Base-by-base conservation (phyloP, 2,113 vertebrate species). In the Notarius lentiginosus region DNA sequence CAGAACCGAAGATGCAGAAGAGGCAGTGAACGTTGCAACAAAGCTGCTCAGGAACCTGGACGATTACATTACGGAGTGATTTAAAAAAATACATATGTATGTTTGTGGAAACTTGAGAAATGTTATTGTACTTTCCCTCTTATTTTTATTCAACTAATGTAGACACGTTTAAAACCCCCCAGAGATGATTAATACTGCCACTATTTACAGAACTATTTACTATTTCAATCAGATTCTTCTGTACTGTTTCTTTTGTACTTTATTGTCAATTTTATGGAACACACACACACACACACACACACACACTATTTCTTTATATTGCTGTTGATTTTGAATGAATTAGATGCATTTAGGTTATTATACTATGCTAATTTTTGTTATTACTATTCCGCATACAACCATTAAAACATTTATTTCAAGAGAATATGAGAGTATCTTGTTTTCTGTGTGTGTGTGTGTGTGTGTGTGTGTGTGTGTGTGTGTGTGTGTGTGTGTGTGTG, bases 1-100 rank as follows among this genome's bases (percentile, higher is more conserved):
- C 87, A 87, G 18, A 24, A 22, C 89, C 49, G 88, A 90, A 49
- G 86, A 93, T 63, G 95, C 90, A 89, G 49, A 75, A 22, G 12
- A 53, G 4, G 95, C 94, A 7, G 56, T 95, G 79, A 53, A 75
- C 18, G 80, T 93, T 51, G 95, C 94, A 12, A 86, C 90, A 9
- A 87, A 94, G 47, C 90, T 95, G 22, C 88, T 95, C 1, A 22
- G 0, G 18, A 87, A 68, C 86, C 82, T 95, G 4, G 91, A 93
- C 24, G 56, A 34, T 0, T 95, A 93, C 73, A 91, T 95, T 14
- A 79, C 58, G 34, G 66, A 83, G 3, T 86, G 34, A 86, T 84
- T 70, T 49, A 53, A 55, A 18, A 53, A 17, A 11, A 49, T 6
- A 76, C 14, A 76, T 11, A 14, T 2, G 10, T 10, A 76, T 12